Percentiles rank a stretch among this genome's conserved stretches.
phyloP scores from a whole-genome alignment of 23 tunicate genomes.

The Trididemnum miniatum region DNA sequence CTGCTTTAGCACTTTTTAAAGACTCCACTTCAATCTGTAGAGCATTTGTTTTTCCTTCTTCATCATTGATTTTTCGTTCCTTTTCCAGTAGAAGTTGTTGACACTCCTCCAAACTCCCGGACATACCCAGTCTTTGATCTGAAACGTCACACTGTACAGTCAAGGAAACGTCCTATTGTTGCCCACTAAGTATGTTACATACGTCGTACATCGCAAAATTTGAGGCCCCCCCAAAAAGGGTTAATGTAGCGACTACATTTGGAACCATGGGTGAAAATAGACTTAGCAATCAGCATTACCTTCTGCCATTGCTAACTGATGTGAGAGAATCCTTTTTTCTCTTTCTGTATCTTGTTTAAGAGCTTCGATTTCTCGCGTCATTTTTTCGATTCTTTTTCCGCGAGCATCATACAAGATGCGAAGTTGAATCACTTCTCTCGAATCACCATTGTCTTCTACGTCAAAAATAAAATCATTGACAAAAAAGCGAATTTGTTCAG shows the following conservation, averaged over 20 bases:
- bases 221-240: too few relatives aligned
- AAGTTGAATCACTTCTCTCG: slow-evolving; percentile 70
- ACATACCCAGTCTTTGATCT: slow-evolving; percentile 76
- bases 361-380: slow-evolving; percentile 62
- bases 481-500: neutral
- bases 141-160: too few relatives aligned
- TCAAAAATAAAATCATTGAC: neutral
- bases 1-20: slow-evolving; percentile 53
- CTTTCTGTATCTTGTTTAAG: slow-evolving; percentile 59
- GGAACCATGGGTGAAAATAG: too few relatives aligned
- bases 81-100: slow-evolving; percentile 59
- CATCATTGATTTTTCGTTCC: slow-evolving; percentile 59
- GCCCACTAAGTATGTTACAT: too few relatives aligned
- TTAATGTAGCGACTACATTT: too few relatives aligned
- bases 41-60: slow-evolving; percentile 42
- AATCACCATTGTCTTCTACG: slow-evolving; percentile 17
- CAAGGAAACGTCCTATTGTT: too few relatives aligned
- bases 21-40: slow-evolving; percentile 65
- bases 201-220: too few relatives aligned
- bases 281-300: slow-evolving; percentile 39
- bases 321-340: slow-evolving; percentile 71
- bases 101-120: slow-evolving; percentile 70
- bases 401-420: slow-evolving; percentile 87
- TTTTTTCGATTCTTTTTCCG: slow-evolving; percentile 71
- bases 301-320: slow-evolving; percentile 86